Base-by-base conservation (phyloP, 2,888 invertebrate genomes). In the Tridacna crocea region DNA sequence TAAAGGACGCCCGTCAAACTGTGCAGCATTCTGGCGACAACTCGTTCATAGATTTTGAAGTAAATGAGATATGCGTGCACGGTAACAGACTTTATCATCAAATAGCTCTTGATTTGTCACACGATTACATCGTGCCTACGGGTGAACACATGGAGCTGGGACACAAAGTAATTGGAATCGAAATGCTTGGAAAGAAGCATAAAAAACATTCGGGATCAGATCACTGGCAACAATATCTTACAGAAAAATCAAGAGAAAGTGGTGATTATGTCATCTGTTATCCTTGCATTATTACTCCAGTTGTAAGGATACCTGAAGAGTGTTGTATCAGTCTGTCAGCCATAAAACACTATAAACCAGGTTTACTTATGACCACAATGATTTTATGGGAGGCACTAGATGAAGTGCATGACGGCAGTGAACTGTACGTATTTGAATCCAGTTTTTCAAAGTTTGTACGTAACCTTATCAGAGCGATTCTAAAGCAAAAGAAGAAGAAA, bases 321-420 rank as follows among this genome's bases (percentile, higher is more conserved):
- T 77, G 77, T 26, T 48, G 27, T 46, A 63, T 75, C n/a, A 47
- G 22, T 10, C 4, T 65, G 0, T 27, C 48, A n/a, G 22, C 19
- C 46, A 36, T 61, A 17, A 11, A 24, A 24, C 3, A 19, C 13
- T 75, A 75, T 22, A 60, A 27, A 75, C 75, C 75, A 24, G 75
- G 75, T 11, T 47, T 75, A 15, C 13, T 75, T 0, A 75, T 11
- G 13, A 55, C 26, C 15, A 13, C 72, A 6, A 4, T 72, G 15
- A 58, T 72, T 26, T 48, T 72, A 19, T 72, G 72, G 55, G 72
- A 72, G n/a, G 11, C 55, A 11, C 24, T 72, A 26, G 58, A 58
- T 13, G 15, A 26, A 2, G 72, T 72, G 11, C 55, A 22, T 47
- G 26, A 55, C n/a, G 72, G 26, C 24, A 22, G 47, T 22, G 68